phyloP scores from a whole-genome alignment of 2,888 invertebrate species.

The Heliconius aoede region DNA sequence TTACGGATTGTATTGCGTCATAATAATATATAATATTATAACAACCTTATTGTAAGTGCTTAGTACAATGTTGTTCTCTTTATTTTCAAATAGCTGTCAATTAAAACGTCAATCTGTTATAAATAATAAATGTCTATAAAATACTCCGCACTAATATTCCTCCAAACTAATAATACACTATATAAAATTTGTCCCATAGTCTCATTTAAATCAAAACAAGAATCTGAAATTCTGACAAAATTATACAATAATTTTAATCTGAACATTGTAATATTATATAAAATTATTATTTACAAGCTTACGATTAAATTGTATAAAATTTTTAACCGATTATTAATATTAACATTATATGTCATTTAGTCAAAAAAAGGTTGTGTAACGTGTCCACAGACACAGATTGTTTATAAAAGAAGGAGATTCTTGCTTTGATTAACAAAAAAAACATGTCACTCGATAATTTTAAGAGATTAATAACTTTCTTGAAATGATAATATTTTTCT shows the following conservation, averaged over 20 bases:
- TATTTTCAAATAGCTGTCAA: constrained; percentile 73
- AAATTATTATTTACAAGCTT: not conserved
- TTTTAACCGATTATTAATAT: not conserved
- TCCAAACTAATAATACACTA: constrained; percentile 43
- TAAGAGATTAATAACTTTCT: constrained; percentile 50
- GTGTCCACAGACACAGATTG: not conserved
- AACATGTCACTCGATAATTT: constrained; percentile 41
- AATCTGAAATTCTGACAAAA: constrained; percentile 25
- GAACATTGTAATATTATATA: not conserved
- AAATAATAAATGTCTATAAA: constrained; percentile 49
- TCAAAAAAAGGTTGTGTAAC: constrained; percentile 10
- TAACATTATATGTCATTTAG: not conserved
- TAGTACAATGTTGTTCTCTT: constrained; percentile 54
- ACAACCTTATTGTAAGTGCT: constrained; percentile 48
- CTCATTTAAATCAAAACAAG: constrained; percentile 29
- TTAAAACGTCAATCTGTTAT: constrained; percentile 75
- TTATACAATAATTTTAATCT: not conserved
- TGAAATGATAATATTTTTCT: constrained; percentile 75
- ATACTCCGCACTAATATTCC: constrained; percentile 49
- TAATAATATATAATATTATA: constrained; percentile 33
- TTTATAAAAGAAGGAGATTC: constrained; percentile 16
- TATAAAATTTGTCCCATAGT: constrained; percentile 24
- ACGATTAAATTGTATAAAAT: not conserved
- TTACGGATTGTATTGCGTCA: constrained; percentile 39
- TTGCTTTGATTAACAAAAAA: constrained; percentile 26